Evolutionary conservation across 1,140 invertebrate species (phyloP), one percentile per base, ranked within the genome.

Genomic region (Drosophila gunungcola): DNA sequence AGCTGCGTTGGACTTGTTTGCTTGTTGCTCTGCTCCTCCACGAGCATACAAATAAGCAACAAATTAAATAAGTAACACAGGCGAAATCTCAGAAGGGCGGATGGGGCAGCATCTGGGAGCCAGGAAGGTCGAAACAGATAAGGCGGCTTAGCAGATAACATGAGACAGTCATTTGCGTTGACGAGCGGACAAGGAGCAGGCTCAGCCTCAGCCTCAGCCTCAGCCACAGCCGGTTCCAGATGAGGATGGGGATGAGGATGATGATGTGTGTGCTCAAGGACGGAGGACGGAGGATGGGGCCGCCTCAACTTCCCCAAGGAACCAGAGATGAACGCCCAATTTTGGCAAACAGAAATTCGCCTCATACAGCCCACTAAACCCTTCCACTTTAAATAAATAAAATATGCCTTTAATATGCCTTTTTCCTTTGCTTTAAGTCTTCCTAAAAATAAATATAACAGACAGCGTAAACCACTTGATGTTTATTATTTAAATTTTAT

Each of bases 41-140:
- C 38, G 25, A 39, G 72, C 77, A 57, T 73, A 57, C 78, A 85
- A 85, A 88, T 86, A 86, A 78, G 83, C 82, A 86, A 86, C 82
- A 86, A 88, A 86, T 86, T 86, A 86, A 86, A 86, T 88, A 86
- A 88, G 82, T 88, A 88, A 86, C 82, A 86, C 78, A 82, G 83
- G 68, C 73, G 60, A 72, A 77, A 72, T 73, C 80, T 79, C 54
- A 45, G 58, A 55, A 32, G 53, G 45, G 52, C 27, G 29, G 29
- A 49, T 13, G 45, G 45, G 45, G 25, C 25, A n/a, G 45, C 25
- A 46, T 46, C 25, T n/a, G 25, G 45, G 39, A 41, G 12, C 34
- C 12, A 36, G 38, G 53, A 39, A 32, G 61, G 52, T 53, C 64
- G 58, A 74, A 73, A 68, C 62, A 82, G 74, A 88, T 86, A 86